Base-by-base conservation (phyloP, 2,113 vertebrate genomes). In the Astur gentilis region DNA sequence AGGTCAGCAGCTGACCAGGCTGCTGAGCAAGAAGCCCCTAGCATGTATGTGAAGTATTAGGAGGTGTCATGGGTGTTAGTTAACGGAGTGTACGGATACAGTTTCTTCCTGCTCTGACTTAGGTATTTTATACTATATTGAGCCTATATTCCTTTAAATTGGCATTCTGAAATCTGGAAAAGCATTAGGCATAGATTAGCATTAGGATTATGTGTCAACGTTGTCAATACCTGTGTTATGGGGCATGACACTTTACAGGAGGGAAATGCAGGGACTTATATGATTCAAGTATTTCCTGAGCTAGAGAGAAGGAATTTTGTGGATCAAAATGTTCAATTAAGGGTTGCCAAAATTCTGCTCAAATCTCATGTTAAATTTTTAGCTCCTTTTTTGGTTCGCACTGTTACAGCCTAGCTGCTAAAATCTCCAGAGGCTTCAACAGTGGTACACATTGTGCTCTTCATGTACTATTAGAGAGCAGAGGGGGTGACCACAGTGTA, bases 11-110 rank as follows among this genome's bases (percentile, higher is more conserved):
- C 42, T 71, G 29, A 65, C 19, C 19, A 54, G 23, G 22, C 23
- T 73, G 38, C 38, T 50, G 27, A 58, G 52, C 20, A 66, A 83
- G 20, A 62, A 57, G 19, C 10, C 10, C 7, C 29, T 61, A n/a
- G 9, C 6, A 16, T 11, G 3, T 8, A 14, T 27, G 26, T 38
- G 34, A 26, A 79, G 2, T 26, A 10, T 62, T 81, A 52, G 36
- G 18, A 64, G 11, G 19, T 72, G 19, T 18, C 7, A 3, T 64
- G 42, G 26, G 13, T 49, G 7, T 60, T 70, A 55, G 19, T 64
- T 57, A 52, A 26, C 4, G 11, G 29, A 34, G 7, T 1, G 1
- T 15, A 50, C 3, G 2, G 13, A 42, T 42, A 34, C 0, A 0
- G 11, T 11, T 80, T 67, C 42, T 83, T 55, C 19, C 22, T 66